Evolutionary conservation across 1,140 invertebrate species (phyloP).

Genomic region (Cheumatopsyche charites): DNA sequence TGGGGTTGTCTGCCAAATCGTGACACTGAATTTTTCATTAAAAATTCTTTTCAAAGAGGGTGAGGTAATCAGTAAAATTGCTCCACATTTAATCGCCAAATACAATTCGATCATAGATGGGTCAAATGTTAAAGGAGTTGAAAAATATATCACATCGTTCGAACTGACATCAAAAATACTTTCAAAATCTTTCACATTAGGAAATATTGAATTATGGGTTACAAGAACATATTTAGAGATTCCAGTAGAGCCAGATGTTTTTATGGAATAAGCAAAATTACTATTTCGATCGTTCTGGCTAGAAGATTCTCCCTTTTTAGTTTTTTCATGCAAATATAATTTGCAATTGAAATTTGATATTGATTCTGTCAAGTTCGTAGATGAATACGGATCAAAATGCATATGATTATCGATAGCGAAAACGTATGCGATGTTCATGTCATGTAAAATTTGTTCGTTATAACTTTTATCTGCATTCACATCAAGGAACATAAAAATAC

Average conservation of each 20-base stretch:
- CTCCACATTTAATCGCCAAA: slow-evolving; percentile 66
- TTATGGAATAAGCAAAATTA: slow-evolving; percentile 65
- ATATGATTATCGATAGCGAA: not conserved
- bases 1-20: slow-evolving; percentile 79
- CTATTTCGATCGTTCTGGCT: slow-evolving; percentile 29
- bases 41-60: slow-evolving; percentile 59
- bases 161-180: slow-evolving; percentile 60
- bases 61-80: slow-evolving; percentile 69
- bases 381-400: slow-evolving; percentile 48
- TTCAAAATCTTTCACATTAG: slow-evolving; percentile 68
- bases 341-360: not conserved
- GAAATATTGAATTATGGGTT: slow-evolving; percentile 65
- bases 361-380: not conserved
- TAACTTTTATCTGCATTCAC: slow-evolving; percentile 49
- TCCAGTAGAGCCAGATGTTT: slow-evolving; percentile 73
- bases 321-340: not conserved
- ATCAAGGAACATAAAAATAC: slow-evolving; percentile 58
- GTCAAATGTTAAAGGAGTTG: slow-evolving; percentile 82
- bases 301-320: not conserved
- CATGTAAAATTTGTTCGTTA: not conserved
- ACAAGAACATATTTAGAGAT: slow-evolving; percentile 68
- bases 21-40: slow-evolving; percentile 59
- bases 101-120: slow-evolving; percentile 81
- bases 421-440: slow-evolving; percentile 38
- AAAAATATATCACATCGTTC: slow-evolving; percentile 71